Conservation (phyloP, 1,140 invertebrate species). For the Metopolophium dirhodum region DNA sequence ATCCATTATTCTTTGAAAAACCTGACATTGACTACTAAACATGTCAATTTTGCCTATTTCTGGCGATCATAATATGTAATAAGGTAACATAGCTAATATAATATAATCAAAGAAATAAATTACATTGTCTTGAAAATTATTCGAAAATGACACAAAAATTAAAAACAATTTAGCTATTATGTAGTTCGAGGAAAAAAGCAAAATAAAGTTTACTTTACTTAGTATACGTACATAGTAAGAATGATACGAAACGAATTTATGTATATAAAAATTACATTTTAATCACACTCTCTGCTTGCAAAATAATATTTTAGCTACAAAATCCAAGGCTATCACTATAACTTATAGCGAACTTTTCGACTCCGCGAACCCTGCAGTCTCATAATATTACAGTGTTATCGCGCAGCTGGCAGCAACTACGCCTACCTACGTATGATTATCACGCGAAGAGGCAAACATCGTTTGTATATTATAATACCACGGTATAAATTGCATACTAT, state of each 20-base stretch:
- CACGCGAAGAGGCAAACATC: neutral
- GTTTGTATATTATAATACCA: neutral
- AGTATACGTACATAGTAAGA: neutral
- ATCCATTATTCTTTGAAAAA: no score
- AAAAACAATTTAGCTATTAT: neutral
- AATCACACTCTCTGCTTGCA: neutral
- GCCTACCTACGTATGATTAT: neutral
- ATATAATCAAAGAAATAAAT: neutral
- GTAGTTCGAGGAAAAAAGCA: neutral
- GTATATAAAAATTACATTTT: neutral
- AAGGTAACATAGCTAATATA: neutral
- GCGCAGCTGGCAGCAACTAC: no score
- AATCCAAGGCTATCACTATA: neutral
- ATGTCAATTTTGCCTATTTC: neutral
- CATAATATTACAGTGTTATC: neutral
- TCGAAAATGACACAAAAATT: neutral
- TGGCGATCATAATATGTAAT: neutral
- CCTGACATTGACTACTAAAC: no score
- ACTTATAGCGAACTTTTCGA: neutral
- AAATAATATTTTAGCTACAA: neutral
- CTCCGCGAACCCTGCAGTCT: neutral
- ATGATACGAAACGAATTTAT: neutral
- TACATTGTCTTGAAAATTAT: neutral
- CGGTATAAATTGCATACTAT: neutral
- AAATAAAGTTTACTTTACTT: neutral